Evolutionary conservation across 2,888 invertebrate genomes (phyloP).

Genomic region (Philereme vetulata): DNA sequence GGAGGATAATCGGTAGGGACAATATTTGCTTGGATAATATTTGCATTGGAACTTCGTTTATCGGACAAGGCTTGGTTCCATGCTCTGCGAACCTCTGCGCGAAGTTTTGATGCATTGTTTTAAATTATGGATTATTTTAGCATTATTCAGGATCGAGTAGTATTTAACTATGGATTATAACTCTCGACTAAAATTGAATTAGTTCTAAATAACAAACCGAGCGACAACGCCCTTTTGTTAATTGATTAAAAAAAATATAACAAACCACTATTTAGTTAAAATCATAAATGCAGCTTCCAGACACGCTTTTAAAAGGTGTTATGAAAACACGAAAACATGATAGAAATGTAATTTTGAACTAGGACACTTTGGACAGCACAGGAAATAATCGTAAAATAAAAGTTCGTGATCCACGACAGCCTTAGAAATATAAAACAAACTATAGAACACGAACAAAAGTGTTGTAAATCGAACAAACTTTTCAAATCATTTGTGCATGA

Average conservation of each 20-base stretch:
- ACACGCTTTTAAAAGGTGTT: neutral
- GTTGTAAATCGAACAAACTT: neutral
- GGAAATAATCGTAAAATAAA: constrained; percentile 59
- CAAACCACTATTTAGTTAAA: neutral
- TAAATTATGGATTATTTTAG: too few species aligned
- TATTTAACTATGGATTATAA: too few species aligned
- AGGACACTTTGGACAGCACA: constrained; percentile 37
- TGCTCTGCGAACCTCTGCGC: too few species aligned
- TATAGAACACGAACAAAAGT: neutral
- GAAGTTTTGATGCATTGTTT: too few species aligned
- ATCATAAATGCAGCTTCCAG: neutral
- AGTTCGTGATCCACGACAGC: constrained; percentile 20
- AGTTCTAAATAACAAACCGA: too few species aligned
- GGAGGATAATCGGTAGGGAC: constrained; percentile 13
- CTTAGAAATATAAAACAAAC: constrained; percentile 4
- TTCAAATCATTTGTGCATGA: neutral
- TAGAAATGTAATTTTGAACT: constrained; percentile 40
- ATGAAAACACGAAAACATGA: constrained; percentile 1
- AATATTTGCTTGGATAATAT: constrained; percentile 24
- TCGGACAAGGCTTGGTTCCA: too few species aligned
- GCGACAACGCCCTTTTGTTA: too few species aligned
- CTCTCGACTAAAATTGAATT: too few species aligned
- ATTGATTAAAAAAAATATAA: too few species aligned
- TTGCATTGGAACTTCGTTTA: too few species aligned
- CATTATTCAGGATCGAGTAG: too few species aligned